Conservation (phyloP, 1,140 invertebrate genomes). For the Akabosia matsudoensis region DNA sequence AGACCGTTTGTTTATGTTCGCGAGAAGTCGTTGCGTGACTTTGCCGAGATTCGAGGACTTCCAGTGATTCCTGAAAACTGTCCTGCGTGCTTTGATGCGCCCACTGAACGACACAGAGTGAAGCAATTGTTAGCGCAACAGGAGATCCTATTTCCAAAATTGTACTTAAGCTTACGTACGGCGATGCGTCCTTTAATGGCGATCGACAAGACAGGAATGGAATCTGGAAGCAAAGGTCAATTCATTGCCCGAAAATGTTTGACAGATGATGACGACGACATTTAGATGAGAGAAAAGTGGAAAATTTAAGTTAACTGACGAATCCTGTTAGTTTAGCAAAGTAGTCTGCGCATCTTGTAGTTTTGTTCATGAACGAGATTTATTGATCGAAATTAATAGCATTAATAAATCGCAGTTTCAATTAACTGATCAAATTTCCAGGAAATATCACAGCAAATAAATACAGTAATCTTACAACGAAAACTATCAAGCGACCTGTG, state of each 20-base stretch:
- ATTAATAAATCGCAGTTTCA: no score
- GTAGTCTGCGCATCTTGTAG: no score
- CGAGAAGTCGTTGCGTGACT: slow-evolving; percentile 67
- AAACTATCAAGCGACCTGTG: no score
- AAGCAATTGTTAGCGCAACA: slow-evolving; percentile 71
- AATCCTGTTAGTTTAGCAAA: no score
- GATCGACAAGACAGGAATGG: slow-evolving; percentile 58
- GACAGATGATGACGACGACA: neutral
- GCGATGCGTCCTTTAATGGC: slow-evolving; percentile 69
- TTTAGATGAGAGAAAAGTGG: neutral
- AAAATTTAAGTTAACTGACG: no score
- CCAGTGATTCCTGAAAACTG: slow-evolving; percentile 64
- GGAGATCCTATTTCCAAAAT: slow-evolving; percentile 68
- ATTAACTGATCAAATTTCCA: no score
- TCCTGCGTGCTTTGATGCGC: slow-evolving; percentile 62
- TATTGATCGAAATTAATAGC: no score
- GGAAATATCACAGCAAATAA: no score
- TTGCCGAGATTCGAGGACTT: slow-evolving; percentile 65
- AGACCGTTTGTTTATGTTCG: slow-evolving; percentile 83
- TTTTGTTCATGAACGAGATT: no score
- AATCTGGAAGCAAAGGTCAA: slow-evolving; percentile 43
- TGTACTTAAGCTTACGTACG: slow-evolving; percentile 66
- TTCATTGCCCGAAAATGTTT: neutral
- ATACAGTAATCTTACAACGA: no score
- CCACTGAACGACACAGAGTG: slow-evolving; percentile 64